Evolutionary conservation across 2,888 invertebrate species (phyloP).

Genomic region (Cheilosia impressa): DNA sequence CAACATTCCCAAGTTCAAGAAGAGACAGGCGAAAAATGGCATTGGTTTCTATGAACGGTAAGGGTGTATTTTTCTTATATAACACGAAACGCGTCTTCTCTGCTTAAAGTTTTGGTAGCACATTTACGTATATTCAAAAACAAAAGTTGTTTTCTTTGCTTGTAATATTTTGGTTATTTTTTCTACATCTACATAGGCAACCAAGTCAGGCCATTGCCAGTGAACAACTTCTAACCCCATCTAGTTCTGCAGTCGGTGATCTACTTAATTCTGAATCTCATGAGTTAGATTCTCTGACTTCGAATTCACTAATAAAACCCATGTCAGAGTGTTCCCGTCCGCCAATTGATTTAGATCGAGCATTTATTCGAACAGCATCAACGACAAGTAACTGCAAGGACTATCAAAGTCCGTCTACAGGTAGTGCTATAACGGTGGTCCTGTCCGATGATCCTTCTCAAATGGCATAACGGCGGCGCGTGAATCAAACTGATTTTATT

Average conservation of each 20-base stretch:
- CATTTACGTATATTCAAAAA: too few relatives aligned
- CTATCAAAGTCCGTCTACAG: conserved; percentile 86
- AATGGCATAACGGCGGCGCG: conserved; percentile 48
- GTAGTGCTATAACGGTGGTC: conserved; percentile 88
- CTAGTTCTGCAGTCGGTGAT: conserved; percentile 83
- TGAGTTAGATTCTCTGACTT: conserved; percentile 82
- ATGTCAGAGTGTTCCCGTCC: conserved; percentile 81
- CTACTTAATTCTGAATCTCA: conserved; percentile 83
- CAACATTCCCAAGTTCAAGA: conserved; percentile 83
- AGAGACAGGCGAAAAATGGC: conserved; percentile 78
- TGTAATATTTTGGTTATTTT: background rate
- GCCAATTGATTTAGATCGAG: conserved; percentile 80
- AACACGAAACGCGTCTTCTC: too few relatives aligned
- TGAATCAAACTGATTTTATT: background rate
- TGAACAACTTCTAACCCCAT: conserved; percentile 83
- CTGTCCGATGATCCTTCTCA: conserved; percentile 85
- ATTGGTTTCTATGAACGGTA: conserved; percentile 81
- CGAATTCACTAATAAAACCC: conserved; percentile 82
- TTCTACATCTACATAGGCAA: conserved; percentile 76
- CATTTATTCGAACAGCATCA: conserved; percentile 78
- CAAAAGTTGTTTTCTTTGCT: background rate
- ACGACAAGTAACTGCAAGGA: conserved; percentile 72
- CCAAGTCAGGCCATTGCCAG: conserved; percentile 82
- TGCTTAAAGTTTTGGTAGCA: too few relatives aligned
- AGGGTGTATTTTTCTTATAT: background rate